Evolutionary conservation across 2,797 vertebrate genomes (phyloP).

Genomic region (Luscinia megarhynchos): DNA sequence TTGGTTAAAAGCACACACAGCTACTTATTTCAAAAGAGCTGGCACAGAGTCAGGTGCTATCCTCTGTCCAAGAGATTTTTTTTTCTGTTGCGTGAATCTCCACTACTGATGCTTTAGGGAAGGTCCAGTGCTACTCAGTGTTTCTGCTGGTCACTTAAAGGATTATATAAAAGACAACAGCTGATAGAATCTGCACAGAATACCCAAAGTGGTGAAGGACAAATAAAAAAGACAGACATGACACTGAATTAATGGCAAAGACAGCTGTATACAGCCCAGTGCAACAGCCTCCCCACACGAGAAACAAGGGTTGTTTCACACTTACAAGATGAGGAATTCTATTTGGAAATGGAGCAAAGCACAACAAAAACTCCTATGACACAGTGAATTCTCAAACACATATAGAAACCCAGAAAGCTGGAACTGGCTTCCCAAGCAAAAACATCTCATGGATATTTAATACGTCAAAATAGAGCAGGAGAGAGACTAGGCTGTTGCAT

Average conservation of each 20-base stretch:
- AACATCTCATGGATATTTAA: background rate
- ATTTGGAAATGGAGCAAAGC: background rate
- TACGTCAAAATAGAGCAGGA: background rate
- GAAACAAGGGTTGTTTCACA: background rate
- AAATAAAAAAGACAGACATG: background rate
- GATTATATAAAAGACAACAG: background rate
- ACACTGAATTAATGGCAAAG: background rate
- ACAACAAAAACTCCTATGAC: background rate
- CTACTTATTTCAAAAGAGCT: background rate
- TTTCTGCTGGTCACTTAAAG: background rate
- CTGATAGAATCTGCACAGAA: background rate
- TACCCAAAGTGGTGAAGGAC: background rate
- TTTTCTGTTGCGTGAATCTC: background rate
- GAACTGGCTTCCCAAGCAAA: background rate
- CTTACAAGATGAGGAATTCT: background rate
- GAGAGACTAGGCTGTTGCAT: background rate
- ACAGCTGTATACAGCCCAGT: background rate
- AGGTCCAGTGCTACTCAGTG: background rate
- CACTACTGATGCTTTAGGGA: background rate
- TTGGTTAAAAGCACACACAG: background rate
- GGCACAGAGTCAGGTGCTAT: background rate
- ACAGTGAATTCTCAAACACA: fast-evolving
- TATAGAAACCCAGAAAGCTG: background rate
- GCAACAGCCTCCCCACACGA: background rate
- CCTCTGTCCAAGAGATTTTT: background rate